Evolutionary conservation across 1,140 invertebrate species (phyloP), one percentile per base, ranked within the genome.

Genomic region (Drosophila murphyi): DNA sequence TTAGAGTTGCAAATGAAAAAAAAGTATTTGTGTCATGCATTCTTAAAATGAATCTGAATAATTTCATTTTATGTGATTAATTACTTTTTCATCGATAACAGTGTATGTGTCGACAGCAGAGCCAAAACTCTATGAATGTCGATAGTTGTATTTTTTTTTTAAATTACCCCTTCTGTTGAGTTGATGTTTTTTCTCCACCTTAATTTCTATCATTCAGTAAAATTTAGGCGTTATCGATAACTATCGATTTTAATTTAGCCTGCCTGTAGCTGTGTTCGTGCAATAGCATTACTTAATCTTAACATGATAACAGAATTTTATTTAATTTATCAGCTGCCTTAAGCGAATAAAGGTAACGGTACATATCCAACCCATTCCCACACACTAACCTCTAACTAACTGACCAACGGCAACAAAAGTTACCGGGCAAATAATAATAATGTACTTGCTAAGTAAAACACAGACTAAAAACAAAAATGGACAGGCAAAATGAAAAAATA

Each of bases 381-480:
- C 8, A 60, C 41, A 55, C 55, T 20, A 31, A 32, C 28, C 59
- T 59, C 52, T 37, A 37, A 29, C 65, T 69, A 69, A 61, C 56
- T 67, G 62, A 43, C 57, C 64, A 45, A 68, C 41, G 51, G 43
- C 56, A 56, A 55, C 60, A 61, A 12, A 3, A 52, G 32, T 20
- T 4, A 5, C 35, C 7, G 41, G 7, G 47, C 41, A 37, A 32
- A 55, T 0, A 51, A 29, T 29, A 56, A n/a, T 52, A 72, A 81
- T 63, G 43, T 56, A 81, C 65, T 76, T 65, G 51, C 77, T 52
- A 62, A 62, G 34, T 57, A 71, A 71, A 35, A 32, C 29, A 63
- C 29, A 29, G 34, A 20, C 20, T 20, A 57, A 50, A 34, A 34
- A 34, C 8, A 31, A 32, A 47, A 34, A 31, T 31, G 32, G 34